Percentiles rank a stretch among this genome's conserved stretches.
Conservation (phyloP, 2,797 vertebrate species). For the Dendrocincla tyrannina region DNA sequence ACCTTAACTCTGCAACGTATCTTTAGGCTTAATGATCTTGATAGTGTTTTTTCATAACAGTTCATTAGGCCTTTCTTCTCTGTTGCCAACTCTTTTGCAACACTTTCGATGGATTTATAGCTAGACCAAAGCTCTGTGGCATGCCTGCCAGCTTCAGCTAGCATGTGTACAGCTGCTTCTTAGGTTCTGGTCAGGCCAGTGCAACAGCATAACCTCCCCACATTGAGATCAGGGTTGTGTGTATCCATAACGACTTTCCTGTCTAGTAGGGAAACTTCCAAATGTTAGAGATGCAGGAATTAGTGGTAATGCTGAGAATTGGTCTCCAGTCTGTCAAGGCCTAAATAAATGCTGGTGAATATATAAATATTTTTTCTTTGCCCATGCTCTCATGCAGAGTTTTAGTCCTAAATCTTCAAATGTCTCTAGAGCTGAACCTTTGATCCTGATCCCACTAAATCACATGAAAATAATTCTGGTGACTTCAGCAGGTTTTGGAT, state of each 20-base stretch:
- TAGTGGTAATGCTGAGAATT: neutral
- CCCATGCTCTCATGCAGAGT: neutral
- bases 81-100: neutral
- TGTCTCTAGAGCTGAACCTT: neutral
- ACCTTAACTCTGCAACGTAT: too few relatives aligned
- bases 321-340: neutral
- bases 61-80: too few relatives aligned
- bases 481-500: neutral
- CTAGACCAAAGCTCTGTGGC: neutral
- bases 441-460: neutral
- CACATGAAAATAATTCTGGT: neutral
- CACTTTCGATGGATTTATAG: neutral
- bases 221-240: neutral
- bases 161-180: neutral
- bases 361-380: neutral
- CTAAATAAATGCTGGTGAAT: neutral
- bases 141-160: neutral
- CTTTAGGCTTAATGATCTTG: too few relatives aligned
- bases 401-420: neutral
- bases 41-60: too few relatives aligned
- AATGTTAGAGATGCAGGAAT: neutral
- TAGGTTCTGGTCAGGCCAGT: neutral
- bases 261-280: neutral
- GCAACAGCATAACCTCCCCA: neutral
- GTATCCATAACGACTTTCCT: neutral